Evolutionary conservation across 2,797 vertebrate genomes (phyloP), one percentile per base, ranked within the genome.

Genomic region (Podarcis siculus): DNA sequence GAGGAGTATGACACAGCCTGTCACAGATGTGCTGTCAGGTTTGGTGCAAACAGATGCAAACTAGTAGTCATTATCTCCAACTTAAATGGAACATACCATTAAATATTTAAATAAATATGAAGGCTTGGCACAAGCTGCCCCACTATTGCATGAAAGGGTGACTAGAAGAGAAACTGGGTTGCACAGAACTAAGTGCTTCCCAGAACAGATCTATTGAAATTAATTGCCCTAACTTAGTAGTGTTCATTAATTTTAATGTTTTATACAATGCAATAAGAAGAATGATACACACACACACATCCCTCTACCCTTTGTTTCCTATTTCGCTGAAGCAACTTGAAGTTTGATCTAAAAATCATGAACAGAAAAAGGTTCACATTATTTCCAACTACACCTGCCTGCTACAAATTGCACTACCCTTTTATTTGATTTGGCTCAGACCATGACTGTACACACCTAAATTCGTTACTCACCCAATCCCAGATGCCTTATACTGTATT

Each of bases 321-420:
- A 89, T 91, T 37, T 39, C 8, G 21, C 30, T 15, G 39, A 25
- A 35, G 12, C 69, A n/a, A 15, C 91, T 89, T 90, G 89, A 89
- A 92, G 90, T 86, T 90, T 86, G 82, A 69, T 86, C 92, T 91
- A 73, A 95, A 96, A 95, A 93, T 95, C 25, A 85, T 90, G 95
- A 96, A 89, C 91, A 95, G 93, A 93, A 92, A 86, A 90, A 45
- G 37, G 83, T 86, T 89, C 92, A 91, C 81, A 89, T 76, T 80
- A 89, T 89, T 94, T 69, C 83, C 84, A 91, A 93, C 92, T 91
- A 77, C 8, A 71, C 55, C 79, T 89, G 91, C 61, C 82, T 94
- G 69, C 94, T 73, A 87, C 88, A 94, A 92, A 75, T 83, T 84
- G 92, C 85, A 91, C 89, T 94, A 88, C 89, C 92, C 92, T 90